Evolutionary conservation across 2,113 vertebrate species (phyloP), one percentile per base, ranked within the genome.

Genomic region (Merops nubicus): DNA sequence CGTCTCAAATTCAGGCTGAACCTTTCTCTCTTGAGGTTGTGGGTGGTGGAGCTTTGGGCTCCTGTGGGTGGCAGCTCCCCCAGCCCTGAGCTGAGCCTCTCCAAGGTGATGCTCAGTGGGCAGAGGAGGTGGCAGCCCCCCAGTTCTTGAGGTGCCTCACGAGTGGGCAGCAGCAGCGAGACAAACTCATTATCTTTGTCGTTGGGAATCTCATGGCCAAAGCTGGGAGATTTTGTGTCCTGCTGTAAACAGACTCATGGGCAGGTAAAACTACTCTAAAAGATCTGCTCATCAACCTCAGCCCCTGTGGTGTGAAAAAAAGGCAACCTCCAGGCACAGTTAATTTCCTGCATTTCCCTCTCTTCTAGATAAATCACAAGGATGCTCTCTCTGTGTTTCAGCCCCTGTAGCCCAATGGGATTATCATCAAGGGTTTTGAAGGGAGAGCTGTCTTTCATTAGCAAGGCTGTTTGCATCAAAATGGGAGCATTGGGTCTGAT

Each of bases 401-500:
- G 25, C 57, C 23, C 5, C 63, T 25, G 8, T 57, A 72, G 45
- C 54, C 25, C 91, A 34, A 62, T 15, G 29, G n/a, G 54, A 57
- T 76, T 69, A 62, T 67, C 59, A 14, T 22, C 45, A 33, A 72
- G 38, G 17, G 36, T 3, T 69, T 89, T 88, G 23, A 33, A 62
- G 53, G 0, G 1, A 90, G 67, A 93, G 18, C 33, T 87, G 31
- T 45, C 63, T 92, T 68, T 91, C 69, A 54, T 93, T 85, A 94
- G 33, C 53, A 50, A 82, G 33, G 53, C 31, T 63, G 18, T 74
- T 95, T 70, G 87, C 63, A 88, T 69, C 64, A 89, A 97, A 85
- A 53, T 43, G 48, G 53, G 36, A 92, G 15, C 34, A 31, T 14
- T 38, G 59, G 22, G 33, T 86, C 63, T 13, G 47, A 67, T 83